Percentiles rank a stretch among this genome's conserved stretches.
phyloP scores from a whole-genome alignment of 2,113 vertebrate genomes.

The human region GRCh38 chr7:142952001-142952500 shows the following conservation, averaged over 20 bases:
- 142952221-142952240: background rate
- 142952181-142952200: background rate
- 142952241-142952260: background rate
- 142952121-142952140: no score
- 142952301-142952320: background rate
- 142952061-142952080: background rate
- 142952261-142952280: background rate
- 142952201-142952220: background rate
- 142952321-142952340: background rate
- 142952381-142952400: background rate
- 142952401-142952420: background rate
- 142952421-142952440: background rate
- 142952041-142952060: background rate
- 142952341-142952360: background rate
- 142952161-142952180: background rate
- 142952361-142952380: background rate
- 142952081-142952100: background rate
- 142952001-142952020: background rate
- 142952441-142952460: background rate
- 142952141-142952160: background rate
- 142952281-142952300: background rate
- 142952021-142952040: rapidly evolving
- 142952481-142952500: background rate
- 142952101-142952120: background rate
- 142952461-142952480: background rate